Evolutionary conservation across 2,888 invertebrate species (phyloP).

Genomic region (Trichopria drosophilae): DNA sequence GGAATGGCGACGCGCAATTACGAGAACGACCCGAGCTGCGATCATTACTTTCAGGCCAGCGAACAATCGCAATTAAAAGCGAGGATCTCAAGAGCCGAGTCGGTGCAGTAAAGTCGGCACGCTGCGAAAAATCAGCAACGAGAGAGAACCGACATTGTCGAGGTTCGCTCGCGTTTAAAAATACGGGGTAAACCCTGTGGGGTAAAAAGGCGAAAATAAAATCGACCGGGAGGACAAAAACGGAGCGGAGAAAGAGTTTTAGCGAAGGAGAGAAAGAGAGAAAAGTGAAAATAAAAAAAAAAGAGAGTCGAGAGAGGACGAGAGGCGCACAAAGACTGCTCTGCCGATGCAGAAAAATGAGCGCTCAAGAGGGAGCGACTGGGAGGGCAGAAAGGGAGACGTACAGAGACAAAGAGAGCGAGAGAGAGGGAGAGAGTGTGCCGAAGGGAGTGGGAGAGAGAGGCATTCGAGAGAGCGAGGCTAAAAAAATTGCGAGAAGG

Average conservation of each 20-base stretch:
- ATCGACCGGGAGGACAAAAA: slow-evolving; percentile 10
- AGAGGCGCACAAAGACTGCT: slow-evolving; percentile 26
- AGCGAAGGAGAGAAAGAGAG: slow-evolving; percentile 11
- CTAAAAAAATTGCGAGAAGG: slow-evolving; percentile 38
- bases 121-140: no score
- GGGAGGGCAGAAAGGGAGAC: slow-evolving; percentile 26
- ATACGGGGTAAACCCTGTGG: slow-evolving; percentile 6
- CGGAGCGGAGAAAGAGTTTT: slow-evolving; percentile 19
- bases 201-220: slow-evolving; percentile 13
- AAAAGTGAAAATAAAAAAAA: slow-evolving; percentile 6
- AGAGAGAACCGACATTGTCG: no score
- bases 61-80: no score
- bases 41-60: no score
- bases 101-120: no score
- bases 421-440: slow-evolving; percentile 26
- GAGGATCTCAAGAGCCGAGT: no score
- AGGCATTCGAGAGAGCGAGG: slow-evolving; percentile 42
- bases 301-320: slow-evolving; percentile 32
- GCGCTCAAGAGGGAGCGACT: slow-evolving; percentile 22
- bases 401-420: slow-evolving; percentile 17
- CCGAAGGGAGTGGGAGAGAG: slow-evolving; percentile 26
- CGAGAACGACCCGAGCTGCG: no score
- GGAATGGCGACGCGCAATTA: no score
- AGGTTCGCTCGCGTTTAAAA: no score
- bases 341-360: slow-evolving; percentile 10